Conservation (phyloP, 2,113 vertebrate genomes). For the Suricata suricatta region DNA sequence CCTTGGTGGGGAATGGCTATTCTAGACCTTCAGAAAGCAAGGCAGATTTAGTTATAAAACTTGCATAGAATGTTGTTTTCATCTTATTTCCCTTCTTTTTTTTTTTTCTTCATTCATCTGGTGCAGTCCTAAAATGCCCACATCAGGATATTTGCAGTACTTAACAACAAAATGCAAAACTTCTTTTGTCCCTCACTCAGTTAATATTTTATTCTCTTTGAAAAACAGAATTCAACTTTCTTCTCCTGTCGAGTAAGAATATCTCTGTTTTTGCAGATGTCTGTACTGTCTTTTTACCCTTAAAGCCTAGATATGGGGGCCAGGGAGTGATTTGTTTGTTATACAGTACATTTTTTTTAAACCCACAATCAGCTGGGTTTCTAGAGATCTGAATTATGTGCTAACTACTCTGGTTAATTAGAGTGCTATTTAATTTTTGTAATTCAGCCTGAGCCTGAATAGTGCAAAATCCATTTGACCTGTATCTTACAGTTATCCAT, state of each 20-base stretch:
- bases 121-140: constrained; percentile 56
- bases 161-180: constrained; percentile 79
- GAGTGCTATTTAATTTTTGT: constrained; percentile 77
- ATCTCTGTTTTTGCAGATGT: constrained; percentile 62
- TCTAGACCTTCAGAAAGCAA: constrained; percentile 56
- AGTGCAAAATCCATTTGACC: constrained; percentile 77
- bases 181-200: constrained; percentile 34
- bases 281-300: constrained; percentile 6
- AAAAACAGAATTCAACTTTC: constrained; percentile 61
- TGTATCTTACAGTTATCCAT: constrained; percentile 64
- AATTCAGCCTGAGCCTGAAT: constrained; percentile 67
- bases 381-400: constrained; percentile 70
- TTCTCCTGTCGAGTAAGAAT: neutral
- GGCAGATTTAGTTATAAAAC: constrained; percentile 55
- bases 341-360: neutral
- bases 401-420: constrained; percentile 77
- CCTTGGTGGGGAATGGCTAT: constrained; percentile 34
- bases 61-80: constrained; percentile 50
- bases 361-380: constrained; percentile 71
- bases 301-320: neutral
- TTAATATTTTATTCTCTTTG: constrained; percentile 64
- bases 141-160: constrained; percentile 32
- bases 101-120: constrained; percentile 69
- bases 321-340: neutral
- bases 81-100: constrained; percentile 58